Conservation (phyloP, 2,888 invertebrate genomes). For the Temnothorax unifasciatus region DNA sequence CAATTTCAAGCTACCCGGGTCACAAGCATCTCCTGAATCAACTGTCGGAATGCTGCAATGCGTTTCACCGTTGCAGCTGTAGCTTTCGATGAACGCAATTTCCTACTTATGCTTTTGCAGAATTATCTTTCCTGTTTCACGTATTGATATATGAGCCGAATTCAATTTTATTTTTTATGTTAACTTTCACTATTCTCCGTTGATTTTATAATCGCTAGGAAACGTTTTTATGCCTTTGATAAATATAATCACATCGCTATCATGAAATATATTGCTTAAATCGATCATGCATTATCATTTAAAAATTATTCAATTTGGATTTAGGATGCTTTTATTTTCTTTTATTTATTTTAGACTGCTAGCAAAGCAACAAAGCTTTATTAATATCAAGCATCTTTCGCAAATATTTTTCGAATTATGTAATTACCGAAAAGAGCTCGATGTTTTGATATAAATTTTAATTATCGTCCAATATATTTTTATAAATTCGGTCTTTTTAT, state of each 20-base stretch:
- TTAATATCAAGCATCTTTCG: background rate
- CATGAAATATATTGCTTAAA: background rate
- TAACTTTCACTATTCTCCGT: background rate
- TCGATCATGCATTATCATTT: background rate
- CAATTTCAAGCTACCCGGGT: constrained; percentile 11
- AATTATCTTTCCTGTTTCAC: background rate
- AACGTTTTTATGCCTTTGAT: background rate
- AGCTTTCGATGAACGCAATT: background rate
- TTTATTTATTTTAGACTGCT: background rate
- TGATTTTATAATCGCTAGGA: background rate
- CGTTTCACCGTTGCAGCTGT: background rate
- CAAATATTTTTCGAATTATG: background rate
- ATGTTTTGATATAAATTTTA: background rate
- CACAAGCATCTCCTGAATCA: background rate
- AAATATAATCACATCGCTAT: background rate
- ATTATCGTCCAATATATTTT: background rate
- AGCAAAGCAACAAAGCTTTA: background rate
- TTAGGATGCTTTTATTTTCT: background rate
- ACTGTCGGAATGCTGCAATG: constrained; percentile 1
- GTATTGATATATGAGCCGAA: background rate
- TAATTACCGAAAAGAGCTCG: background rate
- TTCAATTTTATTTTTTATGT: background rate
- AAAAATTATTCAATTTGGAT: background rate
- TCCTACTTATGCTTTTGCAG: background rate
- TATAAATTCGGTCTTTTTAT: background rate